Evolutionary conservation across 2,888 invertebrate genomes (phyloP).

Genomic region (Saturnia pavonia): DNA sequence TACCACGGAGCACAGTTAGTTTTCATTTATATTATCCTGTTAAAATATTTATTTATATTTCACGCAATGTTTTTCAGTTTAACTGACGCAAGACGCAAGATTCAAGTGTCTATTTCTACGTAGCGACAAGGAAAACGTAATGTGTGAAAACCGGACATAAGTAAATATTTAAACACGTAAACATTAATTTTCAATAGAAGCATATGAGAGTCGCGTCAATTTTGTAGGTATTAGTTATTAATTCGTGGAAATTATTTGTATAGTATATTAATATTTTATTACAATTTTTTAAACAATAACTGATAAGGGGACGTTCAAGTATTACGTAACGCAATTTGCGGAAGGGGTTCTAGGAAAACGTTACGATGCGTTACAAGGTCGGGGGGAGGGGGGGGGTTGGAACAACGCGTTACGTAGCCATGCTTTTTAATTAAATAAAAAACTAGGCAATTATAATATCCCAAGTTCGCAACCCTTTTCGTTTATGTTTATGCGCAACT

Average conservation of each 20-base stretch:
- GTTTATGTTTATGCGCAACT: no score
- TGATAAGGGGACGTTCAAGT: no score
- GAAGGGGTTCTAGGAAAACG: no score
- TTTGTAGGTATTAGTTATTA: background rate
- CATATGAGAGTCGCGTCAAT: background rate
- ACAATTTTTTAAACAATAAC: background rate
- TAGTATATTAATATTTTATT: background rate
- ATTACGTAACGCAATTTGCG: no score
- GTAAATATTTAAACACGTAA: conserved; percentile 4
- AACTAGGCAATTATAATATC: no score
- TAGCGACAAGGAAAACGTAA: conserved; percentile 12
- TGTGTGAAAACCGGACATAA: background rate
- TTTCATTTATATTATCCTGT: no score
- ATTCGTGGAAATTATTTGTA: background rate
- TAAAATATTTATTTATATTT: background rate
- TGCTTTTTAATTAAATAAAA: no score
- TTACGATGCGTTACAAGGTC: no score
- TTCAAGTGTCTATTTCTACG: background rate
- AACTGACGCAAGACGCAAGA: background rate
- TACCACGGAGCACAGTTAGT: no score
- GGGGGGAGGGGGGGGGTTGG: no score
- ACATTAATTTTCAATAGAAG: background rate
- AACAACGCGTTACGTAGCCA: no score
- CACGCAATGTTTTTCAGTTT: background rate
- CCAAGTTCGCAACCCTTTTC: no score